A percentile compares a stretch with the other conserved stretches of the same genome.
phyloP scores from a whole-genome alignment of 2,888 invertebrate genomes.

The Clunio marinus region DNA sequence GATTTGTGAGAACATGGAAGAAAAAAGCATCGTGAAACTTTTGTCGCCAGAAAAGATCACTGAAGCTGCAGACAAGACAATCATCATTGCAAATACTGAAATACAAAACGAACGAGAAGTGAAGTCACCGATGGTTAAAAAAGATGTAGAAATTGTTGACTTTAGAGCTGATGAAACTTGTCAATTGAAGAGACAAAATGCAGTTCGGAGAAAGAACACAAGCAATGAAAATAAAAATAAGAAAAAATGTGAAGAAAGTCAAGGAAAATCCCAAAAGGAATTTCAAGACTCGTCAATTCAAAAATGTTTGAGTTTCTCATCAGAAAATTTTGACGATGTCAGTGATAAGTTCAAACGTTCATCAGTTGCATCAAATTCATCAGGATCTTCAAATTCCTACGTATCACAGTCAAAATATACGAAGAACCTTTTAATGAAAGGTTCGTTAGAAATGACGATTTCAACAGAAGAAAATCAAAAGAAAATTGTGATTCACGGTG shows the following conservation, averaged over 20 bases:
- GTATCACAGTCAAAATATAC: not conserved
- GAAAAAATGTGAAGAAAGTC: conserved; percentile 4
- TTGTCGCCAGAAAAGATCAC: conserved; percentile 39
- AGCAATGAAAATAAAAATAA: conserved; percentile 38
- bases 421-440: conserved; percentile 46
- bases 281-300: conserved; percentile 17
- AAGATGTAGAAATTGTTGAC: not conserved
- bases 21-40: conserved; percentile 19
- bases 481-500: conserved; percentile 65
- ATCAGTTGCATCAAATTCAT: conserved; percentile 20
- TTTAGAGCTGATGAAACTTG: conserved; percentile 41
- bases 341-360: conserved; percentile 26
- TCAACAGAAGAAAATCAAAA: conserved; percentile 53
- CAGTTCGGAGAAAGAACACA: conserved; percentile 46
- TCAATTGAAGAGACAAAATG: conserved; percentile 46
- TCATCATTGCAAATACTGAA: conserved; percentile 40
- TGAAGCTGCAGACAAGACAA: conserved; percentile 40
- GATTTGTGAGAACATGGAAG: conserved; percentile 44
- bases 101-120: conserved; percentile 46
- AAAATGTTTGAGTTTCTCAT: conserved; percentile 32
- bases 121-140: conserved; percentile 43
- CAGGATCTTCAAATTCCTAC: not conserved
- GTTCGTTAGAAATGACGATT: conserved; percentile 63
- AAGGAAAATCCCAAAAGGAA: no score
- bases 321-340: conserved; percentile 51